Percentiles rank a stretch among this genome's conserved stretches.
These are phyloP conservation scores for Gorilla gorilla DNA, from an alignment of 2,113 vertebrate species.

Conservation along the genomic window DNA sequence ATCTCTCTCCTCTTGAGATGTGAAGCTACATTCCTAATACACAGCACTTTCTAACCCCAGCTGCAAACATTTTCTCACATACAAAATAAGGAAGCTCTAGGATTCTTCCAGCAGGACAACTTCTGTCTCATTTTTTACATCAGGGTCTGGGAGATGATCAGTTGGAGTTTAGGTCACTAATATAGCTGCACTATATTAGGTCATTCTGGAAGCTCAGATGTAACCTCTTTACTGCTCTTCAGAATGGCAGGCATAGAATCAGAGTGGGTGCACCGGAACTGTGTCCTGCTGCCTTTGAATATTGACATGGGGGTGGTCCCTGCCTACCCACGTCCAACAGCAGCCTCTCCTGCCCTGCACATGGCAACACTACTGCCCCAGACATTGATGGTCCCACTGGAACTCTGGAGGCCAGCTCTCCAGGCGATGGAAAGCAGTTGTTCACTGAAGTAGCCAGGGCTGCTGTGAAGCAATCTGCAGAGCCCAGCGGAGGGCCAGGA, in stretches of 20 bases:
- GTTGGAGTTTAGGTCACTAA: background rate
- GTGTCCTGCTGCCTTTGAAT: background rate
- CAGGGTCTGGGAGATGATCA: background rate
- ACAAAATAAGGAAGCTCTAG: background rate
- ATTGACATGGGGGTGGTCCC: background rate
- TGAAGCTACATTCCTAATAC: background rate
- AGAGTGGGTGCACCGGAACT: background rate
- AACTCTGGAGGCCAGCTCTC: background rate
- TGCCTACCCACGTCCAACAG: background rate
- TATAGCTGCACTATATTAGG: too few species aligned
- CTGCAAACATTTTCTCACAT: background rate
- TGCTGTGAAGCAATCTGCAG: background rate
- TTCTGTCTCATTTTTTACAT: background rate
- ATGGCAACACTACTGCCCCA: fast-evolving
- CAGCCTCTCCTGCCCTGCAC: background rate
- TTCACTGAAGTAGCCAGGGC: background rate
- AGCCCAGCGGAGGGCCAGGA: background rate
- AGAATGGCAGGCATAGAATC: background rate
- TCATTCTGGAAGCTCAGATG: background rate
- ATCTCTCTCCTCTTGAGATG: background rate
- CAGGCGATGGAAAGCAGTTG: background rate
- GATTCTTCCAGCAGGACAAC: background rate
- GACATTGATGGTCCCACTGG: background rate
- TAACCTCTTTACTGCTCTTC: background rate
- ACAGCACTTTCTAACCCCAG: background rate